Evolutionary conservation across 1,140 invertebrate genomes (phyloP).

Genomic region (Ditylenchus dipsaci): DNA sequence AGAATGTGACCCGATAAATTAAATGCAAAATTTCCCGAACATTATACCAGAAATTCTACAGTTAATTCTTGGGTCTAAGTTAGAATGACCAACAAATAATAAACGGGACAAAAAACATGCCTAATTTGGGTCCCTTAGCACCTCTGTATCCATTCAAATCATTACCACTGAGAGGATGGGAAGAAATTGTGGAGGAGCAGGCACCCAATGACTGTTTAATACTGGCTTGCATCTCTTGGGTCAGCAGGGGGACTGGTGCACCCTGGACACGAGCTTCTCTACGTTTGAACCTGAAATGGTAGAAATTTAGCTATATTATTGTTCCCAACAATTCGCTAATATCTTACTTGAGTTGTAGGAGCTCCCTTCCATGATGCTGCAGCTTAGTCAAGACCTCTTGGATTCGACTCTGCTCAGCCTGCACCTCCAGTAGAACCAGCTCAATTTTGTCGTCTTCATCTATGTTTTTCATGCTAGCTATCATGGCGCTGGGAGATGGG

Average conservation of each 20-base stretch:
- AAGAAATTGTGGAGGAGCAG: constrained; percentile 10
- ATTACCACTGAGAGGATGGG: background rate
- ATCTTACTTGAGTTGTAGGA: constrained; percentile 33
- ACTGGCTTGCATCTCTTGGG: constrained; percentile 24
- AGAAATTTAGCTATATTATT: constrained; percentile 20
- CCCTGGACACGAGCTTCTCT: constrained; percentile 28
- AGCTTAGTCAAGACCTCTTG: constrained; percentile 27
- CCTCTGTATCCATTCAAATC: too few species aligned
- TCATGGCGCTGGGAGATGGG: constrained; percentile 10
- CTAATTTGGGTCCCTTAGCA: too few species aligned
- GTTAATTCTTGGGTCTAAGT: too few species aligned
- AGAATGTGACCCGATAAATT: too few species aligned
- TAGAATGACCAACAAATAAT: too few species aligned
- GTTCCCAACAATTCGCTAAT: background rate
- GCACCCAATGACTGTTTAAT: constrained; percentile 26
- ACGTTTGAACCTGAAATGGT: constrained; percentile 31
- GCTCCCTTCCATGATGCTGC: constrained; percentile 36
- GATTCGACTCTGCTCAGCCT: constrained; percentile 39
- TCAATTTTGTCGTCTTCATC: constrained; percentile 51
- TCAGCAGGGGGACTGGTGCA: constrained; percentile 20
- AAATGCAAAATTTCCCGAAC: too few species aligned
- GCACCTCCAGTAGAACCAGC: constrained; percentile 35
- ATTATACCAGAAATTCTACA: too few species aligned
- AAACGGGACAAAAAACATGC: too few species aligned
- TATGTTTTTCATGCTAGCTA: constrained; percentile 11